Evolutionary conservation across 2,113 vertebrate genomes (phyloP).

Genomic region (Calypte anna): DNA sequence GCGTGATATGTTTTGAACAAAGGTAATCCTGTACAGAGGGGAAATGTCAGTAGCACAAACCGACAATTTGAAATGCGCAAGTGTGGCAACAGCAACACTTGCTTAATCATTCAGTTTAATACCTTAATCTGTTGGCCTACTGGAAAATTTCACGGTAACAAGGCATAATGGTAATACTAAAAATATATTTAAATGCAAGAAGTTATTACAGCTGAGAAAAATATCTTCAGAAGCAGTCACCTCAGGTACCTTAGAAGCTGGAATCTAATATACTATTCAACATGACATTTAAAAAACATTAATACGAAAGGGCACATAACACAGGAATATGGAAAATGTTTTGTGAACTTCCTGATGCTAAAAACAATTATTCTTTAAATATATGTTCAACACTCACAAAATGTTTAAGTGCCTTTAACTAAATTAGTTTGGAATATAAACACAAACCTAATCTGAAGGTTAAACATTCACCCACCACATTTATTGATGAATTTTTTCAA

Average conservation of each 20-base stretch:
- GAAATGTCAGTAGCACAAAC: background rate
- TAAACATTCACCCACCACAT: background rate
- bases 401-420: background rate
- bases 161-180: background rate
- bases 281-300: slow-evolving; percentile 6
- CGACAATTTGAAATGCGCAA: background rate
- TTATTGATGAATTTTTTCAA: background rate
- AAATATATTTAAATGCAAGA: background rate
- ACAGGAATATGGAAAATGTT: background rate
- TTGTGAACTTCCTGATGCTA: background rate
- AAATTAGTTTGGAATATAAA: background rate
- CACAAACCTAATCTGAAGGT: background rate
- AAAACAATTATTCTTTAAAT: slow-evolving; percentile 4
- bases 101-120: background rate
- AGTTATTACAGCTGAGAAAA: background rate
- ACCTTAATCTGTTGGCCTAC: background rate
- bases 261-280: background rate
- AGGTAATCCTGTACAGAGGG: slow-evolving; percentile 31
- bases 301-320: background rate
- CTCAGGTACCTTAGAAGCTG: background rate
- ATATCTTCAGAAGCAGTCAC: background rate
- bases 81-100: background rate
- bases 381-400: background rate
- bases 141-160: background rate
- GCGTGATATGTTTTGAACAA: background rate